Percentiles rank a stretch among this genome's conserved stretches.
These are phyloP conservation scores for Miichthys miiuy DNA, from an alignment of 2,797 vertebrate genomes.

Conservation along the genomic window DNA sequence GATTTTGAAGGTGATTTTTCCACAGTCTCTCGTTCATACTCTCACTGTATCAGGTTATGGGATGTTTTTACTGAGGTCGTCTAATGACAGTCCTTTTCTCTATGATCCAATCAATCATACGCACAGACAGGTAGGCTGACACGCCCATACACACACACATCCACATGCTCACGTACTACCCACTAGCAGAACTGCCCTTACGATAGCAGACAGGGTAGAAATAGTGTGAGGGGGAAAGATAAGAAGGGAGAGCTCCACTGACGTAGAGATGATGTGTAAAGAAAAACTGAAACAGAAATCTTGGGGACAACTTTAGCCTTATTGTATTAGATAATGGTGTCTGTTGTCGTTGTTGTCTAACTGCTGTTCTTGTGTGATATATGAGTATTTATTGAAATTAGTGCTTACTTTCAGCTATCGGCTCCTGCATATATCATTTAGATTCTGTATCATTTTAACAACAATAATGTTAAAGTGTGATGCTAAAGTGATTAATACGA, in stretches of 20 bases:
- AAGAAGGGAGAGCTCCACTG: conserved; percentile 17
- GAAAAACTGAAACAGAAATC: too few relatives aligned
- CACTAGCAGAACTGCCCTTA: neutral
- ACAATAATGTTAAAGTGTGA: neutral
- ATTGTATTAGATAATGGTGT: neutral
- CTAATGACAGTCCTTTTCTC: neutral
- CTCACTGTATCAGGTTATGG: conserved; percentile 8
- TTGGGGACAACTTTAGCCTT: neutral
- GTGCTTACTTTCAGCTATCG: neutral
- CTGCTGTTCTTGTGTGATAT: neutral
- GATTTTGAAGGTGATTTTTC: conserved; percentile 5
- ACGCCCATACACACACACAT: neutral
- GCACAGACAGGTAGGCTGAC: conserved; percentile 2
- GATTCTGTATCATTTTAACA: neutral
- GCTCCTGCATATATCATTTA: neutral
- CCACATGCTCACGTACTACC: neutral
- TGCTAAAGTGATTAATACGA: neutral
- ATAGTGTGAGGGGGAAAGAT: conserved; percentile 24
- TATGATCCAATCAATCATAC: conserved; percentile 1
- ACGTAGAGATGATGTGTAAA: neutral
- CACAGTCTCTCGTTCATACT: neutral
- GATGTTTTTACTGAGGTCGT: conserved; percentile 10
- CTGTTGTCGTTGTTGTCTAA: neutral
- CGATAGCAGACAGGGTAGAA: neutral
- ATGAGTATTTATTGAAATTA: neutral